Evolutionary conservation across 2,888 invertebrate species (phyloP), one percentile per base, ranked within the genome.

Genomic region (Calephelis perditalis): DNA sequence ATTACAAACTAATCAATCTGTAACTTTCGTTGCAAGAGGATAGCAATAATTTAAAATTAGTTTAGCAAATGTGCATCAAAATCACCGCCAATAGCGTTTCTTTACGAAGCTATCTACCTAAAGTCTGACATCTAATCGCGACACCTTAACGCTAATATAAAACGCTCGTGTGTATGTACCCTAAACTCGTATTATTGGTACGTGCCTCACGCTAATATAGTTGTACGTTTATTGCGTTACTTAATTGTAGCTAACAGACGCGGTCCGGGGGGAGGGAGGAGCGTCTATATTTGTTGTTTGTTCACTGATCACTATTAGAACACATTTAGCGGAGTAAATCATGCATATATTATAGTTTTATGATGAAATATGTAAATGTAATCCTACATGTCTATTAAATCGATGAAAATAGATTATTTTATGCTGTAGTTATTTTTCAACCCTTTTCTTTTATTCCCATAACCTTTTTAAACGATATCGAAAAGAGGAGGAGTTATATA

Each of bases 351-450:
- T 88, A 88, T 88, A 88, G 89, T 89, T 88, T 87, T 86, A 88
- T 88, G 86, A 84, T 82, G 85, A 85, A 88, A 84, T 88, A 88
- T 89, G 87, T 88, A 88, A 86, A 87, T 90, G 87, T 90, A 90
- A 89, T 87, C 89, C 89, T 90, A 89, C 89, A 86, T 89, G 89
- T 90, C 89, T 90, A 90, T 90, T 90, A 89, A 89, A 90, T 87
- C 83, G 74, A 83, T 86, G 84, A 87, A 86, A 88, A 88, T 88
- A 90, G 88, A 88, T 86, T 78, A 82, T 75, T 62, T 47, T 62
- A 47, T 47, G 47, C 15, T 47, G 47, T 47, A 47, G n/a, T 47
- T 15, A 47, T 47, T 47, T 47, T 47, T 15, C 40, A 47, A 15
- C 8, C 47, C 8, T 40, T 40, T 40, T 8, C 3, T 40, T 40